phyloP scores from a whole-genome alignment of 92 coral and sea anemone species.

The Heliopora coerulea region DNA sequence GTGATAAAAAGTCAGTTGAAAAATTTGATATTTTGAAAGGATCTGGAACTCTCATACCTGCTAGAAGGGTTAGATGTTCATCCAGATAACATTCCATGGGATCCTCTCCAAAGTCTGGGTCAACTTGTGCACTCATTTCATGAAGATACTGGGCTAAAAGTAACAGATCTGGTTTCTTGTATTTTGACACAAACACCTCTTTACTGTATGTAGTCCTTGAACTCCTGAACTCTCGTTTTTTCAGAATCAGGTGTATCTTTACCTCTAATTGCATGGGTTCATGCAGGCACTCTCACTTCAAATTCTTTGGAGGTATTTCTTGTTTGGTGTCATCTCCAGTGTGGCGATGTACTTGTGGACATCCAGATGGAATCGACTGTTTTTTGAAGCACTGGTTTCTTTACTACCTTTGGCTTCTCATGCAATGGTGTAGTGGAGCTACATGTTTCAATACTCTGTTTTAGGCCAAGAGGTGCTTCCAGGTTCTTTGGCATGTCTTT shows the following conservation, averaged over 20 bases:
- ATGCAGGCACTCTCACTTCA: not conserved
- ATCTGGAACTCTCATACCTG: slow-evolving; percentile 50
- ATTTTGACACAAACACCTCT: slow-evolving; percentile 54
- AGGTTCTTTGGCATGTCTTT: no score
- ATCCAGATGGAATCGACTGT: no score
- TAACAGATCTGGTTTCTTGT: slow-evolving; percentile 61
- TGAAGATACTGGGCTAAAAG: slow-evolving; percentile 52
- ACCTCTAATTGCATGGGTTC: not conserved
- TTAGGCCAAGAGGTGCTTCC: no score
- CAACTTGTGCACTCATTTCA: slow-evolving; percentile 54
- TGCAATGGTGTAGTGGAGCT: no score
- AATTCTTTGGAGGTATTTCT: not conserved
- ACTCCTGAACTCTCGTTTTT: slow-evolving; percentile 49
- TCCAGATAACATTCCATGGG: slow-evolving; percentile 53
- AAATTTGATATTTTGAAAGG: slow-evolving; percentile 57
- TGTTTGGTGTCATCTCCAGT: not conserved
- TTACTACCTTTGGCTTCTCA: no score
- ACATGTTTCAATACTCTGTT: no score
- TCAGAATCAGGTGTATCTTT: slow-evolving; percentile 45
- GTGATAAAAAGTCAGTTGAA: slow-evolving; percentile 66
- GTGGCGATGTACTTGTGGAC: no score
- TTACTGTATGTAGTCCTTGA: slow-evolving; percentile 49
- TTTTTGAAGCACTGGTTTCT: no score
- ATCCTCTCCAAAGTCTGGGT: slow-evolving; percentile 64
- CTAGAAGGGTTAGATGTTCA: slow-evolving; percentile 51